Evolutionary conservation across 1,140 invertebrate genomes (phyloP).

Genomic region (Drosophila murphyi): DNA sequence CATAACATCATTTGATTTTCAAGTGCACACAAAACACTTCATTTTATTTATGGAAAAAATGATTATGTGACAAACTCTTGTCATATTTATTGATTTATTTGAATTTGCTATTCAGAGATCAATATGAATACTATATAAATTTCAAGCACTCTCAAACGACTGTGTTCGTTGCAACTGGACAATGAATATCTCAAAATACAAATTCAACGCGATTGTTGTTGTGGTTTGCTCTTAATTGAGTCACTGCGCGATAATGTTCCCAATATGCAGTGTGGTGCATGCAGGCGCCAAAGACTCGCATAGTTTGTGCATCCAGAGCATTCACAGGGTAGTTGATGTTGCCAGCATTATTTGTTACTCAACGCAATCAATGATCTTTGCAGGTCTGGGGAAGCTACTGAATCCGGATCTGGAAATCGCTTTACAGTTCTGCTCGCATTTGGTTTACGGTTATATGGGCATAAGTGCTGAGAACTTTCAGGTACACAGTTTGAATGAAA

Average conservation of each 20-base stretch:
- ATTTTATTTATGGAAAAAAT: neutral
- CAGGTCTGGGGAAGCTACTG: constrained; percentile 91
- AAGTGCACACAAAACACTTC: no score
- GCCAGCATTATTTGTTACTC: no score
- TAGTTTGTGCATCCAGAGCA: neutral
- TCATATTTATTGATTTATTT: neutral
- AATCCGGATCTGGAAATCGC: constrained; percentile 90
- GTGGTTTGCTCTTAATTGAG: constrained; percentile 62
- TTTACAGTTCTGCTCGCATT: constrained; percentile 91
- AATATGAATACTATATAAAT: no score
- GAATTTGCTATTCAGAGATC: neutral
- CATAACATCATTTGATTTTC: neutral
- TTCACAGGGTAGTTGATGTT: neutral
- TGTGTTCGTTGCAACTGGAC: constrained; percentile 29
- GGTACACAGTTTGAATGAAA: constrained; percentile 88
- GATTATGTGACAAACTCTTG: neutral
- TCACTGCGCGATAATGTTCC: constrained; percentile 59
- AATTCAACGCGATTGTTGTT: constrained; percentile 37
- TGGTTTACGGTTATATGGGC: constrained; percentile 93
- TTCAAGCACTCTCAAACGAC: constrained; percentile 5
- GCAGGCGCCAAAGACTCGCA: neutral
- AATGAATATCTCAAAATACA: constrained; percentile 26
- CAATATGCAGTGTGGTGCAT: constrained; percentile 13
- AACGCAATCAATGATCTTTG: neutral
- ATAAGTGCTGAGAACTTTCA: constrained; percentile 90